Base-by-base conservation (phyloP, 2,888 invertebrate species). In the Meta bourneti region DNA sequence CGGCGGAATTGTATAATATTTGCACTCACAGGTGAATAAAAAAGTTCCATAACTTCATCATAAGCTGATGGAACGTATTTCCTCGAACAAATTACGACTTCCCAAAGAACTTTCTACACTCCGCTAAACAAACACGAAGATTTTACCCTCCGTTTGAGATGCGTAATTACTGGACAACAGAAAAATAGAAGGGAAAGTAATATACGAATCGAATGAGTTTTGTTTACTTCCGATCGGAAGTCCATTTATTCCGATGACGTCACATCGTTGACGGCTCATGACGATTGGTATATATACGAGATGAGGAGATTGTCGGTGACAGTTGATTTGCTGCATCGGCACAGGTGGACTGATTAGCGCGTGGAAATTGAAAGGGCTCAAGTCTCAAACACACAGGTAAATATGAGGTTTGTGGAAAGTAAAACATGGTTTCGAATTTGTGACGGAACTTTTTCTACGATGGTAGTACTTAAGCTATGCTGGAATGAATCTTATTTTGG, bases 161-260 rank as follows among this genome's bases (percentile, higher is more conserved):
- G 20, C 20, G 19, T 82, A 82, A 89, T 89, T 89, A 82, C 70
- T 51, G 13, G 70, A 34, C 77, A 16, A 34, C 34, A 34, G 82
- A 78, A 70, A 81, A 34, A 34, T 34, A 34, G 34, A 89, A 20
- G 74, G 79, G 82, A 86, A 89, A 83, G 75, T 70, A 7, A 51
- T 34, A 52, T 82, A 48, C 7, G 52, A 77, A 78, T 82, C 80
- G 52, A 82, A 82, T 82, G 89, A 82, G 52, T 54, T 48, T 54
- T 74, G 13, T 52, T 83, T 52, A 48, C 34, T 85, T 85, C 85
- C 70, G n/a, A 70, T 89, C 70, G 89, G 75, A 89, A 89, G 51
- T 52, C 16, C 20, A 70, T 51, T 51, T n/a, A 51, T 82, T 89
- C 82, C 82, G 82, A 54, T 75, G 81, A 69, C 48, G 88, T 75